A percentile compares a stretch with the other conserved stretches of the same genome.
These are phyloP conservation scores for Dolichallabes microphthalmus DNA, from an alignment of 2,113 vertebrate species.

Conservation along the genomic window DNA sequence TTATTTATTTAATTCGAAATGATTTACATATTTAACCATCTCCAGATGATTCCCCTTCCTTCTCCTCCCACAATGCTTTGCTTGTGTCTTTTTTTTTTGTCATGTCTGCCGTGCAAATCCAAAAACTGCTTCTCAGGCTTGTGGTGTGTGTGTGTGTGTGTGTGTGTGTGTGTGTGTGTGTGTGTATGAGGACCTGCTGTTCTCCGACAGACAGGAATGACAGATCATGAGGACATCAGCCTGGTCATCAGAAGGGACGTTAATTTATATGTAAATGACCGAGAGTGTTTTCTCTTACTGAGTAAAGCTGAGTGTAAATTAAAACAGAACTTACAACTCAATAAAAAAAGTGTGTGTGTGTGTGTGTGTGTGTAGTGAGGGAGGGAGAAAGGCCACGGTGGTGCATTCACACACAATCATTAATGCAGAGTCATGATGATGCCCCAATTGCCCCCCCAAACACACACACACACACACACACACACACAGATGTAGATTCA, in stretches of 20 bases:
- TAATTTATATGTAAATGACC: background rate
- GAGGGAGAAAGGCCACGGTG: no score
- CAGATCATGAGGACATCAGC: background rate
- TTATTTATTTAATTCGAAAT: no score
- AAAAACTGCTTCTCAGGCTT: background rate
- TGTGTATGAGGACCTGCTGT: background rate
- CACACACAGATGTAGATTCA: background rate
- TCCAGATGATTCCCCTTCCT: background rate
- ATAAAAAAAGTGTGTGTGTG: background rate
- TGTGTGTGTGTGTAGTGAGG: background rate
- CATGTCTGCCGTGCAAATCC: background rate
- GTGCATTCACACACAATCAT: background rate
- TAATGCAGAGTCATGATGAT: constrained; percentile 38
- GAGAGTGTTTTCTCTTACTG: background rate
- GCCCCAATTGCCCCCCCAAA: background rate
- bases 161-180: constrained; percentile 1
- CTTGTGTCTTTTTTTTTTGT: background rate
- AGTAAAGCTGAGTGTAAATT: background rate
- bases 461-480: background rate
- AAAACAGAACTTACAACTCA: background rate
- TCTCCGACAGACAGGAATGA: background rate
- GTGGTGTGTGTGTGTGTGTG: background rate
- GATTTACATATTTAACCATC: background rate
- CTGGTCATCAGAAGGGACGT: background rate
- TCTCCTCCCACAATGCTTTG: background rate